phyloP scores from a whole-genome alignment of 2,888 invertebrate species.

The Hyposoter didymator region DNA sequence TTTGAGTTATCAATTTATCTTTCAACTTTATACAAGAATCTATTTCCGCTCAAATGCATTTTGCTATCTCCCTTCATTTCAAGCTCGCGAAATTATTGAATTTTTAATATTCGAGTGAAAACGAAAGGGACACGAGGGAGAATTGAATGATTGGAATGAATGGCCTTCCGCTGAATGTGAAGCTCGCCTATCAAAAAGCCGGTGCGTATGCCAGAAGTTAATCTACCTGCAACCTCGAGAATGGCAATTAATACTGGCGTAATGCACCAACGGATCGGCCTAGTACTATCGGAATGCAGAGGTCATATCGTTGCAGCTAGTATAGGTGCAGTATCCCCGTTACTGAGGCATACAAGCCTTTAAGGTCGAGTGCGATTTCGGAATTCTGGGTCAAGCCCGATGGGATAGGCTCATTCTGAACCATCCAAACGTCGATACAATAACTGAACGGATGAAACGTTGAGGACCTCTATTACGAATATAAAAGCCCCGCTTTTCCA shows the following conservation, averaged over 20 bases:
- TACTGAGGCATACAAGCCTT: constrained; percentile 9
- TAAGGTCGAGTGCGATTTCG: constrained; percentile 41
- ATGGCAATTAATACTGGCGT: constrained; percentile 56
- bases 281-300: constrained; percentile 37
- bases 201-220: constrained; percentile 23
- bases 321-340: constrained; percentile 51
- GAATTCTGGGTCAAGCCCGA: constrained; percentile 76
- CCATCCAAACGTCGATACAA: constrained; percentile 15
- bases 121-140: not conserved
- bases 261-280: constrained; percentile 47
- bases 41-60: not conserved
- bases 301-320: constrained; percentile 22
- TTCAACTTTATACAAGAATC: not conserved
- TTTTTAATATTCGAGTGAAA: not conserved
- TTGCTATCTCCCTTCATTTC: not conserved
- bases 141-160: not conserved
- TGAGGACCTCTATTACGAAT: not conserved
- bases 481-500: not conserved
- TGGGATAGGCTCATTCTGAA: constrained; percentile 72
- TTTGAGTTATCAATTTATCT: not conserved
- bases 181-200: not conserved
- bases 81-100: not conserved
- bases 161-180: not conserved
- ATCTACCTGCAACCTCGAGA: constrained; percentile 52
- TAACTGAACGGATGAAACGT: not conserved